Conservation (phyloP, 2,797 vertebrate species). For the Mastacembelus armatus region DNA sequence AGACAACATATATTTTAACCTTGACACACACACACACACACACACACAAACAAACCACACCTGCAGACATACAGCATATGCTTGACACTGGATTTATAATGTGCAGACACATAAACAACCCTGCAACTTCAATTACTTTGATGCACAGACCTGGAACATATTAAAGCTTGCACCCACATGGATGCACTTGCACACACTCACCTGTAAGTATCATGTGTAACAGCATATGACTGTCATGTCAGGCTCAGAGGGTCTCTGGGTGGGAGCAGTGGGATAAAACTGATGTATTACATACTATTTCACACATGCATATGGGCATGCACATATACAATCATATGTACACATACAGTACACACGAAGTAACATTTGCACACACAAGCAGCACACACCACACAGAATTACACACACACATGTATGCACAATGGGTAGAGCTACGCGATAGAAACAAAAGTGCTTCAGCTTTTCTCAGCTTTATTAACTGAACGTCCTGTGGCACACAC, state of each 20-base stretch:
- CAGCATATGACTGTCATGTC: slow-evolving; percentile 63
- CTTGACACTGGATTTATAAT: slow-evolving; percentile 5
- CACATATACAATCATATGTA: background rate
- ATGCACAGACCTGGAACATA: slow-evolving; percentile 12
- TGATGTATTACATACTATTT: slow-evolving; percentile 14
- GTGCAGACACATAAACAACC: slow-evolving; percentile 15
- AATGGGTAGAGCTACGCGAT: slow-evolving; percentile 18
- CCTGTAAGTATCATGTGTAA: slow-evolving; percentile 23
- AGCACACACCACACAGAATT: slow-evolving; percentile 14
- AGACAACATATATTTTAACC: slow-evolving; percentile 60
- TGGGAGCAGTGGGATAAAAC: no score
- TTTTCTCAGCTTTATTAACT: slow-evolving; percentile 59
- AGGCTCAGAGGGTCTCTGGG: slow-evolving; percentile 50
- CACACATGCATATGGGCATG: slow-evolving; percentile 1
- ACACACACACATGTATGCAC: background rate
- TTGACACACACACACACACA: slow-evolving; percentile 23
- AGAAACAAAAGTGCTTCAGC: slow-evolving; percentile 50
- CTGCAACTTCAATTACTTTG: slow-evolving; percentile 21
- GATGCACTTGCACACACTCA: background rate
- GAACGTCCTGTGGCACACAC: slow-evolving; percentile 34
- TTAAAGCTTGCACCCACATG: slow-evolving; percentile 9
- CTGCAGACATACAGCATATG: background rate
- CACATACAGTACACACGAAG: background rate
- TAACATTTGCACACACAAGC: background rate
- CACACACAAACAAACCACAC: slow-evolving; percentile 12